Percentiles rank a stretch among this genome's conserved stretches.
These are phyloP conservation scores for Coecobrya sp. DNA, from an alignment of 2,888 invertebrate species.

Conservation along the genomic window DNA sequence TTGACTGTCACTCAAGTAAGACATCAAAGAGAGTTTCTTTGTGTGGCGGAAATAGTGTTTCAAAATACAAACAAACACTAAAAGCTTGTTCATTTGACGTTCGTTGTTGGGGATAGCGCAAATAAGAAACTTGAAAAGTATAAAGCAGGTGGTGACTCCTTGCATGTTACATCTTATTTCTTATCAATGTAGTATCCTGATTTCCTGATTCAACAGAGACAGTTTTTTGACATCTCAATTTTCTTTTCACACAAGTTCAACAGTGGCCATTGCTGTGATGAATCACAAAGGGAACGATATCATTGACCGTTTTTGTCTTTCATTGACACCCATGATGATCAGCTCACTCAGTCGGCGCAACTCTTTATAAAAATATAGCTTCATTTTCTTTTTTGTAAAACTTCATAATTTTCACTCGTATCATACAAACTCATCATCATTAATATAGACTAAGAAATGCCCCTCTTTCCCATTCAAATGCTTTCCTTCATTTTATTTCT, in stretches of 20 bases:
- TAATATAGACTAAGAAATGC: neutral
- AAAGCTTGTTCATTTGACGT: no score
- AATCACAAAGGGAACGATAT: neutral
- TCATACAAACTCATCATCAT: neutral
- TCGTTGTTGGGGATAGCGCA: neutral
- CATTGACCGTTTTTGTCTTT: constrained; percentile 45
- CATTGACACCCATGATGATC: constrained; percentile 46
- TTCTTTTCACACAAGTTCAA: neutral
- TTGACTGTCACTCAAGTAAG: constrained; percentile 69
- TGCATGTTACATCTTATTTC: neutral
- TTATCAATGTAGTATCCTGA: neutral
- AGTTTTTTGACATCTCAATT: constrained; percentile 64
- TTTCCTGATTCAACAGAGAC: neutral
- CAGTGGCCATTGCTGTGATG: neutral
- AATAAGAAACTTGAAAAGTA: neutral
- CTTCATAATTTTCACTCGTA: neutral
- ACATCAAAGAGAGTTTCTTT: constrained; percentile 31
- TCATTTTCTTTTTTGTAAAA: neutral
- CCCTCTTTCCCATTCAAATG: no score
- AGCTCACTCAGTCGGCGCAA: neutral
- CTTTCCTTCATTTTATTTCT: no score
- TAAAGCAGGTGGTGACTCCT: neutral
- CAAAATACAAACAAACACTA: constrained; percentile 55
- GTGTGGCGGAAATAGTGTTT: constrained; percentile 59
- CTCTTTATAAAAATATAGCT: no score